Base-by-base conservation (phyloP, 1,140 invertebrate species). In the Elymnias hypermnestra region DNA sequence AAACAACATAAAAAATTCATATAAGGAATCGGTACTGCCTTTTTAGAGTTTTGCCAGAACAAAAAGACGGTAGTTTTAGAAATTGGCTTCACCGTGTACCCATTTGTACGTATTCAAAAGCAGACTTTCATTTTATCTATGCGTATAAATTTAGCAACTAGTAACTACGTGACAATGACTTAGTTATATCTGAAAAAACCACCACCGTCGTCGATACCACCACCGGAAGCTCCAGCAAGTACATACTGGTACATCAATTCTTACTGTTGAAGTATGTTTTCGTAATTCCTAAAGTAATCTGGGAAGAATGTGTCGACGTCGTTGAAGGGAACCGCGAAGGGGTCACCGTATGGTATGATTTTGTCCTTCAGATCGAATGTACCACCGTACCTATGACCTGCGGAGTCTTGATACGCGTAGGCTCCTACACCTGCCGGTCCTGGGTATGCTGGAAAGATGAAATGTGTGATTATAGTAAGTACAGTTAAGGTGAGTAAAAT, bases 311-410 rank as follows among this genome's bases (percentile, higher is more conserved):
- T 17, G 48, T 54, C 45, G 19, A 55, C 13, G 28, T 67, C 60
- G 33, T 54, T 57, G 50, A 57, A 63, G 5, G 48, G 53, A 14
- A 41, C 17, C 15, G 28, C 28, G 41, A 42, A 47, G 22, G 41
- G 41, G 4, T 39, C 41, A 22, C 37, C 12, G 41, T 36, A 39
- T 15, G 18, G 45, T 21, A 22, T 40, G 29, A 47, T 29, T 25
- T 35, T 43, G 44, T 48, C 62, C 21, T 47, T 57, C 35, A 74
- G 52, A n/a, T 56, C 62, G 52, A 72, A 85, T 13, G 72, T 81
- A 4, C 78, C 77, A 45, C 70, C 66, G 66, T 85, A 85, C 76
- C 75, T 83, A 70, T 74, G 68, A 39, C 81, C 81, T 1, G 58
- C 7, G 2, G 81, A 63, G 53, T 83, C 81, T 42, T 69, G 61